Percentiles rank a stretch among this genome's conserved stretches.
Evolutionary conservation across 2,888 invertebrate species (phyloP).

Genomic region (Drosophila kuntzei): DNA sequence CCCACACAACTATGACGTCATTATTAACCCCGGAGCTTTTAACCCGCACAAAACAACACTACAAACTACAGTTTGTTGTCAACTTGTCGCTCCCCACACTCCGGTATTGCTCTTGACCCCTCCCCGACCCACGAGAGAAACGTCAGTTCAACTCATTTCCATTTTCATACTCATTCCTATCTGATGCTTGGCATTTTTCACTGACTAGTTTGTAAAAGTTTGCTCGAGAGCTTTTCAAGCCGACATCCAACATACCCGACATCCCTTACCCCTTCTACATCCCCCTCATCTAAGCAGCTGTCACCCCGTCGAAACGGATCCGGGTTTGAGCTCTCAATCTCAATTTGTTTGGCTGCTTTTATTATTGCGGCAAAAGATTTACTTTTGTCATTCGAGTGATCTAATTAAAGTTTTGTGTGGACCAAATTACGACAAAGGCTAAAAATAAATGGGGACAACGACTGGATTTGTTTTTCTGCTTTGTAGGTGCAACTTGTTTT

Average conservation of each 20-base stretch:
- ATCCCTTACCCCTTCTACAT: neutral
- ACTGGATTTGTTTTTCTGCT: slow-evolving; percentile 36
- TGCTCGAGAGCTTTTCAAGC: slow-evolving; percentile 64
- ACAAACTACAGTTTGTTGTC: slow-evolving; percentile 55
- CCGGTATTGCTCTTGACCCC: neutral
- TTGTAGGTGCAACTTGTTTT: slow-evolving; percentile 66
- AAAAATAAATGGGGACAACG: slow-evolving; percentile 15
- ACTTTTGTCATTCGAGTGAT: slow-evolving; percentile 75
- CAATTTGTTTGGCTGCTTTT: slow-evolving; percentile 68
- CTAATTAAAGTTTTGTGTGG: slow-evolving; percentile 74
- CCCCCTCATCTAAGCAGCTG: neutral
- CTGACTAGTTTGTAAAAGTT: slow-evolving; percentile 65
- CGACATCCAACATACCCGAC: neutral
- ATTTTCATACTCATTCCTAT: slow-evolving; percentile 58
- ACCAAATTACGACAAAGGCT: slow-evolving; percentile 50
- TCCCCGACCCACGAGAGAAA: slow-evolving; percentile 8
- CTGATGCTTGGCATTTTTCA: slow-evolving; percentile 64
- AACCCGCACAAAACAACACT: slow-evolving; percentile 26
- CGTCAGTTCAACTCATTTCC: slow-evolving; percentile 72
- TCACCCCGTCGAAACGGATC: slow-evolving; percentile 14
- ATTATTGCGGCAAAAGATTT: slow-evolving; percentile 77
- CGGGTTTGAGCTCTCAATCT: slow-evolving; percentile 41
- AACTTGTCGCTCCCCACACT: slow-evolving; percentile 64
- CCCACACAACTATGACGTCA: slow-evolving; percentile 72
- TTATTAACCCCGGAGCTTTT: slow-evolving; percentile 75